Evolutionary conservation across 92 coral and sea anemone species (phyloP).

Genomic region (Porites lobata): DNA sequence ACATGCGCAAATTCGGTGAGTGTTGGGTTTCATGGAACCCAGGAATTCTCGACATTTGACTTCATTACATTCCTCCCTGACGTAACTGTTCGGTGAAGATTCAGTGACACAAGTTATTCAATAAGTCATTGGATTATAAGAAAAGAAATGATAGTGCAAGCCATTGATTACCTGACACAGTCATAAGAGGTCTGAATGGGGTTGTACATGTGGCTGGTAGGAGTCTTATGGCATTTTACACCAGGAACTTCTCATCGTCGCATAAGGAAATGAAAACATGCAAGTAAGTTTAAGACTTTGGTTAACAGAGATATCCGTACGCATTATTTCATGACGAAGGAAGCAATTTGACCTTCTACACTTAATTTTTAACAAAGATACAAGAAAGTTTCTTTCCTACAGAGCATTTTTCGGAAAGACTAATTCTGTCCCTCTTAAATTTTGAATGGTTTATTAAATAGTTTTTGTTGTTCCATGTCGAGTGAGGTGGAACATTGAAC

Average conservation of each 20-base stretch:
- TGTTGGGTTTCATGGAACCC: constrained; percentile 25
- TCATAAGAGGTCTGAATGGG: constrained; percentile 21
- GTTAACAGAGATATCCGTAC: neutral
- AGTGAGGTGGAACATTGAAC: constrained; percentile 39
- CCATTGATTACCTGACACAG: neutral
- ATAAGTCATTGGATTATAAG: constrained; percentile 39
- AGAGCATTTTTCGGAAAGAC: constrained; percentile 10
- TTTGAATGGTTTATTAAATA: constrained; percentile 63
- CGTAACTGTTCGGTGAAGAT: constrained; percentile 47
- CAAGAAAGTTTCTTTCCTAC: neutral
- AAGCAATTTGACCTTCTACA: too few species aligned
- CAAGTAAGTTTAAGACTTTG: constrained; percentile 30
- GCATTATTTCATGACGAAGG: neutral
- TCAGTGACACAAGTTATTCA: constrained; percentile 27
- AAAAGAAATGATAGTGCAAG: neutral
- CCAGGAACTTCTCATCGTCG: constrained; percentile 11
- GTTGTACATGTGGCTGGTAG: neutral
- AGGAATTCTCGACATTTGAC: constrained; percentile 30
- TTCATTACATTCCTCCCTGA: constrained; percentile 32
- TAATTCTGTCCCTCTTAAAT: constrained; percentile 38
- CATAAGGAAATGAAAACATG: constrained; percentile 27
- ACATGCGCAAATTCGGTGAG: constrained; percentile 17
- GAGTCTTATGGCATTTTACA: neutral
- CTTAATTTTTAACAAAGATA: neutral
- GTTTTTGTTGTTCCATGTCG: constrained; percentile 66